These are phyloP conservation scores for Nymphalis polychloros DNA, from an alignment of 2,888 invertebrate species.

Conservation along the genomic window DNA sequence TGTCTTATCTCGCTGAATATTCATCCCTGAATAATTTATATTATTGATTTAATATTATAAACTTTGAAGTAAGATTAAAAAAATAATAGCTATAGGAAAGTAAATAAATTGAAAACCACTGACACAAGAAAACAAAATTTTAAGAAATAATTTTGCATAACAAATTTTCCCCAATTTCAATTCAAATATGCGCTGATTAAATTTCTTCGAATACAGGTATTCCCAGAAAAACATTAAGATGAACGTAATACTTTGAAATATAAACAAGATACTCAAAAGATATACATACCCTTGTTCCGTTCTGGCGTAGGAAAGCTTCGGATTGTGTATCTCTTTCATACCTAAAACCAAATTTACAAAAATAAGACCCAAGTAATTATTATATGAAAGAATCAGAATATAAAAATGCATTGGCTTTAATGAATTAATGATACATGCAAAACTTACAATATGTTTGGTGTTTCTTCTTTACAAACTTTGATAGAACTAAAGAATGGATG, in stretches of 20 bases:
- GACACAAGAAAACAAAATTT: too few species aligned
- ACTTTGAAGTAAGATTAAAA: too few species aligned
- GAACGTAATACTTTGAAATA: not conserved
- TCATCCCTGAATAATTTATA: too few species aligned
- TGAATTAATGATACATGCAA: not conserved
- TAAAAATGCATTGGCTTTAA: not conserved
- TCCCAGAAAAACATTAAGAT: not conserved
- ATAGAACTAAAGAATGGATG: too few species aligned
- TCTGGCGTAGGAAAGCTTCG: conserved; percentile 7
- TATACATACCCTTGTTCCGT: not conserved
- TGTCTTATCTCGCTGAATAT: too few species aligned
- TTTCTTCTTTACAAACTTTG: not conserved
- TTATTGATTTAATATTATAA: too few species aligned
- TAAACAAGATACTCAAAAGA: conserved; percentile 6
- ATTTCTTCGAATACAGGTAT: too few species aligned
- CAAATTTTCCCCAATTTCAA: not conserved
- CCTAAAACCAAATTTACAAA: not conserved
- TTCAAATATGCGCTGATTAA: too few species aligned
- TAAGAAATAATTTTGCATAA: not conserved
- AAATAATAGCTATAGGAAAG: too few species aligned
- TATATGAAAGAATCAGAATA: not conserved
- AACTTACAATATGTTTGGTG: not conserved
- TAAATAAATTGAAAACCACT: too few species aligned
- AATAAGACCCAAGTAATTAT: not conserved
- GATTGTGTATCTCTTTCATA: not conserved